Evolutionary conservation across 2,113 vertebrate species (phyloP), one percentile per base, ranked within the genome.

Genomic region (Hyaena hyaena): DNA sequence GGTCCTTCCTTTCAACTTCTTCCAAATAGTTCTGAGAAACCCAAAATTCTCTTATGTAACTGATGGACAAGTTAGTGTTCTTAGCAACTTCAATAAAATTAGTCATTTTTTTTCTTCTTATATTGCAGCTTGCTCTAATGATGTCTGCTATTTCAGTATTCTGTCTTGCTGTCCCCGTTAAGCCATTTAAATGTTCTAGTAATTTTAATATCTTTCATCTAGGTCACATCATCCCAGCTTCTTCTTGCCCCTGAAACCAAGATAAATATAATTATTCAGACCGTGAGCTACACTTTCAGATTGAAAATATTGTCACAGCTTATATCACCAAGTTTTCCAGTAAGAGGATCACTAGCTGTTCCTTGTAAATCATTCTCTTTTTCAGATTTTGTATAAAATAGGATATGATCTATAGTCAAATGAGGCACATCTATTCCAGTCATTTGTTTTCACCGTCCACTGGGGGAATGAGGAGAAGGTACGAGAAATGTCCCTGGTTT

Each of bases 181-280:
- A 87, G 81, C 50, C 26, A 90, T 85, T 94, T 94, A 94, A 82
- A 81, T 85, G 43, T 96, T 93, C 84, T 87, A 39, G 50, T 88
- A 77, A 93, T 96, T 77, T 94, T 90, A 90, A 17, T 90, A 82
- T 58, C 33, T 95, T 95, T 96, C 71, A 74, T 77, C 45, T 55
- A 82, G 58, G 50, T 94, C 94, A 74, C 14, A 74, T 90, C 53
- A 88, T 77, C 76, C 55, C 10, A 88, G 90, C 74, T 93, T 86
- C 86, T 96, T 96, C 61, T 92, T 96, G 88, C 28, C 69, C 28
- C 45, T 73, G 80, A 93, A 97, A 96, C 19, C 58, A 93, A 92
- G 65, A 66, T 82, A 90, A 97, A 96, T 87, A 61, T 81, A 96
- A 95, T 93, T 95, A 97, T 82, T 95, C 88, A 96, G 76, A 74